A percentile compares a stretch with the other conserved stretches of the same genome.
Evolutionary conservation across 37 sponge, comb jelly and placozoan species (phyloP).

Genomic region (Cladorhizidae sp.): DNA sequence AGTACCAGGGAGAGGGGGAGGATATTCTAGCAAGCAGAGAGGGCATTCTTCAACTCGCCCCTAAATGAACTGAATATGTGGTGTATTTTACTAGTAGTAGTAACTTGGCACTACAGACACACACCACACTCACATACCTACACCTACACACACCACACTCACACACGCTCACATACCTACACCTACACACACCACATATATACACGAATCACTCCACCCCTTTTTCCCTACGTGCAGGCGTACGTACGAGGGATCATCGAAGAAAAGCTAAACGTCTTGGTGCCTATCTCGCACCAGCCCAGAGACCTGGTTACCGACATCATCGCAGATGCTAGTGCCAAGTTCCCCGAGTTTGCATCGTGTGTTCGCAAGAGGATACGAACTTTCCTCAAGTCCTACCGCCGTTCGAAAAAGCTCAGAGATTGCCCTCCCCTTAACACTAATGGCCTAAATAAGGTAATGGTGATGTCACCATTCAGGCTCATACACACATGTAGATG

Average conservation of each 20-base stretch:
- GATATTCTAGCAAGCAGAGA: too few species aligned
- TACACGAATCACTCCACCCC: background rate
- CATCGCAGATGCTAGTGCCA: constrained; percentile 58
- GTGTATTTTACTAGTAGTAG: too few species aligned
- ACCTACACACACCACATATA: too few species aligned
- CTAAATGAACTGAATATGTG: too few species aligned
- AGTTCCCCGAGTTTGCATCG: constrained; percentile 76
- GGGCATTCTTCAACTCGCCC: too few species aligned
- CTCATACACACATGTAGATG: too few species aligned
- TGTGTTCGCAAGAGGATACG: constrained; percentile 81
- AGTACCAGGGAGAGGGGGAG: too few species aligned
- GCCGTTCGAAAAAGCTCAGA: constrained; percentile 66
- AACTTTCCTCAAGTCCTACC: constrained; percentile 80
- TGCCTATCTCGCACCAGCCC: constrained; percentile 81
- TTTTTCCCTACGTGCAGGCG: constrained; percentile 19
- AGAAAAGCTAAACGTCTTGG: constrained; percentile 59
- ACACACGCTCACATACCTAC: background rate
- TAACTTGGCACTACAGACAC: too few species aligned
- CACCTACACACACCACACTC: too few species aligned
- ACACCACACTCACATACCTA: too few species aligned
- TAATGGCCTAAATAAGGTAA: constrained; percentile 23
- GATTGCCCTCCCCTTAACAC: constrained; percentile 10
- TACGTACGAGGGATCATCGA: constrained; percentile 76
- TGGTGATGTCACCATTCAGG: too few species aligned
- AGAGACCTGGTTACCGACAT: constrained; percentile 62